A percentile compares a stretch with the other conserved stretches of the same genome.
phyloP scores from a whole-genome alignment of 2,888 invertebrate species.

The Drosophila pegasa region DNA sequence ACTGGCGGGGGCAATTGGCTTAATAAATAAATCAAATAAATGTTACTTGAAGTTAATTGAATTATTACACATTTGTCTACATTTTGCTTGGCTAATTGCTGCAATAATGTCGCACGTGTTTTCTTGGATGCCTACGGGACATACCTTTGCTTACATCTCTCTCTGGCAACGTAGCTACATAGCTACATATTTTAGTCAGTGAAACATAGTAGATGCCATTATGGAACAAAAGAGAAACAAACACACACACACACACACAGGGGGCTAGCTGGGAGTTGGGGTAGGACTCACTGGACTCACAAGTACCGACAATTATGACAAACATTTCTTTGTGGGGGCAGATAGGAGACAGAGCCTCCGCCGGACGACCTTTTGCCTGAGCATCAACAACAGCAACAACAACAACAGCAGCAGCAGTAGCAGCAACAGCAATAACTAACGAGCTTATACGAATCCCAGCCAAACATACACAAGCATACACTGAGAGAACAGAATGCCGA shows the following conservation, averaged over 20 bases:
- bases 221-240: slow-evolving; percentile 44
- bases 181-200: slow-evolving; percentile 48
- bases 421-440: slow-evolving; percentile 65
- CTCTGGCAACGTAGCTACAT: not conserved
- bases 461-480: slow-evolving; percentile 14
- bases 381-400: slow-evolving; percentile 21
- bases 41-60: slow-evolving; percentile 76
- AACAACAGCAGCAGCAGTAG: slow-evolving; percentile 21
- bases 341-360: slow-evolving; percentile 27
- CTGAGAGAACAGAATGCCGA: slow-evolving; percentile 1
- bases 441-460: slow-evolving; percentile 60
- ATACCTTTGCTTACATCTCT: slow-evolving; percentile 10
- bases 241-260: too few species aligned
- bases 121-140: slow-evolving; percentile 38
- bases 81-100: slow-evolving; percentile 73
- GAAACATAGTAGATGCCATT: slow-evolving; percentile 49
- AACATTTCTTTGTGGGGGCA: slow-evolving; percentile 60
- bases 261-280: not conserved
- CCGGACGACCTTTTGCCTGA: slow-evolving; percentile 69
- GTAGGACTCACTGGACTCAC: slow-evolving; percentile 32
- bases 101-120: slow-evolving; percentile 78
- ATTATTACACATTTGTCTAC: slow-evolving; percentile 77
- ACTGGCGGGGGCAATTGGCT: slow-evolving; percentile 35
- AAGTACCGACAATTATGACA: slow-evolving; percentile 78
- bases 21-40: slow-evolving; percentile 76